Percentiles rank a stretch among this genome's conserved stretches.
Evolutionary conservation across 2,888 invertebrate genomes (phyloP).

Genomic region (Drosophila neutralis): DNA sequence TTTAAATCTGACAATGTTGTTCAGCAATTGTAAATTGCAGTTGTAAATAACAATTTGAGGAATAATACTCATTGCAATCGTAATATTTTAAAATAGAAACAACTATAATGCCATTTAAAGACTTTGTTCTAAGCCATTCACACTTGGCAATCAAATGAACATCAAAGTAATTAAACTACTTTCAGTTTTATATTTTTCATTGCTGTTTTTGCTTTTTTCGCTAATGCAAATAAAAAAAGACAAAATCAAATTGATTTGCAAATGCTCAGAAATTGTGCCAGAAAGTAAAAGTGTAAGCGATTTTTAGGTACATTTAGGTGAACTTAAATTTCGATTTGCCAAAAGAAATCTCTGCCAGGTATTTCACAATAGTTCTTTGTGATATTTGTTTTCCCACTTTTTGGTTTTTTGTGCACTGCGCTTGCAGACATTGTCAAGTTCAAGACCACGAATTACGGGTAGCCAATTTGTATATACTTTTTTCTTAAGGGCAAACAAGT

Average conservation of each 20-base stretch:
- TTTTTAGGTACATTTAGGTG: conserved; percentile 45
- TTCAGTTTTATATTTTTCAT: conserved; percentile 24
- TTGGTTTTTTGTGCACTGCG: conserved; percentile 12
- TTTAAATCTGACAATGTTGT: neutral
- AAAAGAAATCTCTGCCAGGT: conserved; percentile 73
- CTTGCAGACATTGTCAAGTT: conserved; percentile 66
- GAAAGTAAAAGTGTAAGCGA: conserved; percentile 71
- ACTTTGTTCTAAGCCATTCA: conserved; percentile 8
- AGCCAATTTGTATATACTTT: conserved; percentile 27
- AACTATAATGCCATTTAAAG: conserved; percentile 18
- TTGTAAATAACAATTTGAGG: neutral
- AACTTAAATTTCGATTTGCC: conserved; percentile 56
- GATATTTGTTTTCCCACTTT: conserved; percentile 1
- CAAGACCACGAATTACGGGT: conserved; percentile 57
- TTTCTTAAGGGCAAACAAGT: conserved; percentile 54
- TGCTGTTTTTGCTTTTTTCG: neutral
- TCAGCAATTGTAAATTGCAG: neutral
- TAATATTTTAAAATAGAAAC: neutral
- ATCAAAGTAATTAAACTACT: conserved; percentile 52
- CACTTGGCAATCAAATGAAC: conserved; percentile 28
- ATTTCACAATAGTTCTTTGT: conserved; percentile 61
- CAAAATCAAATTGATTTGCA: conserved; percentile 31
- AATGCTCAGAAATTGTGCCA: conserved; percentile 58
- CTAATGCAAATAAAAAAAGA: conserved; percentile 6
- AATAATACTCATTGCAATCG: neutral